Evolutionary conservation across 2,797 vertebrate species (phyloP).

Genomic region (Tarsius wallacei): DNA sequence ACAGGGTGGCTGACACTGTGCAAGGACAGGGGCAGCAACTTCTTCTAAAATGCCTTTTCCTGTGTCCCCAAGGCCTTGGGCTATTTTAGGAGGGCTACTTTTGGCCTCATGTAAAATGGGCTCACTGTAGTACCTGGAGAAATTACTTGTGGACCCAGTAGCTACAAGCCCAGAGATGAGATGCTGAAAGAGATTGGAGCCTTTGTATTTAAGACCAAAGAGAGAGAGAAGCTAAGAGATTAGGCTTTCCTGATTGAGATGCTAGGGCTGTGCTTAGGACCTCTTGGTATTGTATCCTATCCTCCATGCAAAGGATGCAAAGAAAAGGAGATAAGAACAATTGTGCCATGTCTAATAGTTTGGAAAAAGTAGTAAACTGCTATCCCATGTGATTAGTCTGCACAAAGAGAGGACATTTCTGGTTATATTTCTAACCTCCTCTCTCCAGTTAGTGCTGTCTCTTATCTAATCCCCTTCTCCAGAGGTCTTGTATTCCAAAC

Average conservation of each 20-base stretch:
- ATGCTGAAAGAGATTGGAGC: background rate
- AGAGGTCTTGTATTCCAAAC: background rate
- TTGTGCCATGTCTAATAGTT: background rate
- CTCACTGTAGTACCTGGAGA: background rate
- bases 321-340: background rate
- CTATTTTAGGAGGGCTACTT: background rate
- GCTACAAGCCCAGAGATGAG: background rate
- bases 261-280: background rate
- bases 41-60: background rate
- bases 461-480: background rate
- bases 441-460: background rate
- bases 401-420: background rate
- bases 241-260: background rate
- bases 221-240: background rate
- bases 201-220: constrained; percentile 41
- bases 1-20: background rate
- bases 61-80: background rate
- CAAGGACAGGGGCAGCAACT: background rate
- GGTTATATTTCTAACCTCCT: background rate
- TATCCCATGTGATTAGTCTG: background rate
- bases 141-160: background rate
- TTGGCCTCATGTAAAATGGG: background rate
- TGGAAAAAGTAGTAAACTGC: too few species aligned
- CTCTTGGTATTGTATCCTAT: background rate
- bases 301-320: background rate